A percentile compares a stretch with the other conserved stretches of the same genome.
phyloP scores from a whole-genome alignment of 2,113 vertebrate genomes.

The Syngnathoides biaculeatus region DNA sequence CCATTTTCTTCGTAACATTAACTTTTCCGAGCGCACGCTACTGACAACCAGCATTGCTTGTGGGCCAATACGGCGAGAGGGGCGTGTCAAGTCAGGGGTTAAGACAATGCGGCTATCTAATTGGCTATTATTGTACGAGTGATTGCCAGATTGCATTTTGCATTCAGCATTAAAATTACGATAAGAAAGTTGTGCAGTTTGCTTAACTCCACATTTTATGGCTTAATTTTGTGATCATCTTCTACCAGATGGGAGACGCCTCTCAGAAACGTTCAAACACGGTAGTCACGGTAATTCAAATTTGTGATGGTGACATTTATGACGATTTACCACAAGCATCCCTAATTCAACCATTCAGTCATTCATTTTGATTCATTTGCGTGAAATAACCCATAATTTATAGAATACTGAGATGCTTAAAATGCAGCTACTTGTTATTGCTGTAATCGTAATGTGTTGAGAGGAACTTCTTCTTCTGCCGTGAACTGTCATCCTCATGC shows the following conservation, averaged over 20 bases:
- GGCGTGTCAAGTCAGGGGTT: no score
- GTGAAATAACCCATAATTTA: background rate
- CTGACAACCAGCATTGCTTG: no score
- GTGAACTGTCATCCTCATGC: constrained; percentile 14
- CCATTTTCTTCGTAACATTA: no score
- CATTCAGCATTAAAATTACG: no score
- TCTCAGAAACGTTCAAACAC: background rate
- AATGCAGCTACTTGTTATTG: background rate
- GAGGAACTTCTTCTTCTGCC: constrained; percentile 16
- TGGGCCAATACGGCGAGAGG: no score
- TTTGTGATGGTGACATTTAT: background rate
- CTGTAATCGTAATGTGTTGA: background rate
- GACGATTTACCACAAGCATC: background rate
- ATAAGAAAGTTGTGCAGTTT: no score
- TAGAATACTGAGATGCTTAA: background rate
- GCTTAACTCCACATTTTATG: no score
- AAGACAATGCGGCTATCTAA: no score
- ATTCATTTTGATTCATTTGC: background rate
- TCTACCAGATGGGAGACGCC: background rate
- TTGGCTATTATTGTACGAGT: no score
- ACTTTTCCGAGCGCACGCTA: no score
- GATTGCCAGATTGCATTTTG: no score
- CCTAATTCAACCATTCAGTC: background rate
- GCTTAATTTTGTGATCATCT: no score
- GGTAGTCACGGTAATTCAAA: background rate